phyloP scores from a whole-genome alignment of 2,113 vertebrate genomes.

The Mungos mungo region DNA sequence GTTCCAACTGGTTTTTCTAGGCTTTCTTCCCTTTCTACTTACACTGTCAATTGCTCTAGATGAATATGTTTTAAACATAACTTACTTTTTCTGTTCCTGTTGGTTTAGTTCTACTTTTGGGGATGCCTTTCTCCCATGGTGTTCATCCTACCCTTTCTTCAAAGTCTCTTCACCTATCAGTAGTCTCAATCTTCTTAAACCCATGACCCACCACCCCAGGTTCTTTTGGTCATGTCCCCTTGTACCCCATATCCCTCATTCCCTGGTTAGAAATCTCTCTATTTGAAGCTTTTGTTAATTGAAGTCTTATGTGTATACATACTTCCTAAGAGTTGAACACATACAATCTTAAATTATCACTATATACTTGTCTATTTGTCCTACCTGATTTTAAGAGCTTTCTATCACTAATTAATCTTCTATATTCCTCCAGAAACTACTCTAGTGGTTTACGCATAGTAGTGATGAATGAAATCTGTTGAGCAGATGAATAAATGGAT shows the following conservation, averaged over 20 bases:
- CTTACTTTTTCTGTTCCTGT: not conserved
- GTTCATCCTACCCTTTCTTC: not conserved
- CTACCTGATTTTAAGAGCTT: conserved; percentile 31
- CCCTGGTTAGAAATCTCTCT: not conserved
- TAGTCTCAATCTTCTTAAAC: not conserved
- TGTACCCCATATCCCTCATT: not conserved
- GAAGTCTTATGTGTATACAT: not conserved
- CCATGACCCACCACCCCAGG: not conserved
- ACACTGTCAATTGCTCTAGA: not conserved
- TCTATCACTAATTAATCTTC: conserved; percentile 35
- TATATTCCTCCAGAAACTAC: conserved; percentile 11
- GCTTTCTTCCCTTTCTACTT: not conserved
- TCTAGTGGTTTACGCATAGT: conserved; percentile 17
- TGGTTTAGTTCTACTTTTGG: conserved; percentile 3
- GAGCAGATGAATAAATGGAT: conserved; percentile 18
- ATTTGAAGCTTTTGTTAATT: conserved; percentile 22
- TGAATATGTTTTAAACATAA: not conserved
- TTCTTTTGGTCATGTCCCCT: not conserved
- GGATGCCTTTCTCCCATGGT: not conserved
- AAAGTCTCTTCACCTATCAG: conserved; percentile 11
- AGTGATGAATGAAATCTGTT: not conserved
- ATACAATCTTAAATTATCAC: conserved; percentile 22
- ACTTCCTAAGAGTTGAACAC: not conserved
- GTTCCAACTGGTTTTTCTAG: conserved; percentile 8
- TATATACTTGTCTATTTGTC: not conserved